Evolutionary conservation across 2,797 vertebrate genomes (phyloP), one percentile per base, ranked within the genome.

Genomic region (Neoniphon sammara): DNA sequence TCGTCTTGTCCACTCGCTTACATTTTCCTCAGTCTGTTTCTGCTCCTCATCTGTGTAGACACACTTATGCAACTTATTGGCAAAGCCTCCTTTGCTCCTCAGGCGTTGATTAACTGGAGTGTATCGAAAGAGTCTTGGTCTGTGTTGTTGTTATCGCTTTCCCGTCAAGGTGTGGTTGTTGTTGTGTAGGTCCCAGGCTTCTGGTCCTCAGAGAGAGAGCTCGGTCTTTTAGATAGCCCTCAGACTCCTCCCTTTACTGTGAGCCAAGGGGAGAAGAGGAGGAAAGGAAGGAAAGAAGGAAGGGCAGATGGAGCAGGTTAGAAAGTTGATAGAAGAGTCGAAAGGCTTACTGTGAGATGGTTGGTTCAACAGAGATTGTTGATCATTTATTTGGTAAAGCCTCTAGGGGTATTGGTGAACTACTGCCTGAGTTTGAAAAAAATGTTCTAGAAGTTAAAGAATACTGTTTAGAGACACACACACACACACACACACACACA

Each of bases 401-500:
- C n/a, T 76, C 8, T 62, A 14, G 42, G 15, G 58, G 20, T 42
- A 9, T 17, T 50, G 31, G 10, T 70, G 62, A 59, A 27, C 30
- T 61, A n/a, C 75, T 57, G 53, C 39, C 62, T 30, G 1, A 72
- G 23, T 60, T 53, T 78, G 52, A n/a, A 63, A 2, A 7, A 60
- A 9, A 6, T 63, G 20, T 25, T 1, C 57, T 75, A 59, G 64
- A 50, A 77, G 25, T 74, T 71, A 39, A 20, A 75, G 44, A 73
- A 60, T 7, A 14, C n/a, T 59, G 44, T 60, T 70, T 31, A 25
- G 54, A 67, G 8, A 68, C 49, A 21, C 59, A 34, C 44, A 50
- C 62, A 25, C 8, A 61, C 42, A 80, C 49, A 15, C 59, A 73
- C 63, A 75, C 34, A 77, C 62, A 69, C 47, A 50, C 52, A 55